A percentile compares a stretch with the other conserved stretches of the same genome.
These are phyloP conservation scores for Cephus pygmeus DNA, from an alignment of 2,888 invertebrate species.

Conservation along the genomic window DNA sequence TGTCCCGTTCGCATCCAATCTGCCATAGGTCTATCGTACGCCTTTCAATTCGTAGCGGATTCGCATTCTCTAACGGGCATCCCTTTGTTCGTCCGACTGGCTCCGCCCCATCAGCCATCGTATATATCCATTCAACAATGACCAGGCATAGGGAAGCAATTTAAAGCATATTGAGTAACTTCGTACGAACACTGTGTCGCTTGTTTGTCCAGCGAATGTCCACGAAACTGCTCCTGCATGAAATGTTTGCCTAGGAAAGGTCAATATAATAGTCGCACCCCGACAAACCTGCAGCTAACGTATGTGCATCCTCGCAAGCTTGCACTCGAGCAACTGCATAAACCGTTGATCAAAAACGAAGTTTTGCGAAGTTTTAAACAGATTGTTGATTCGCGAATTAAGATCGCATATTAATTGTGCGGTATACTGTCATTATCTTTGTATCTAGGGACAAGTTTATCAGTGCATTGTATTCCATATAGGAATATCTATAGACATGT, in stretches of 20 bases:
- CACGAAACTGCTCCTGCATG: constrained; percentile 20
- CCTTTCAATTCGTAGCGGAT: not conserved
- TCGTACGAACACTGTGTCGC: constrained; percentile 16
- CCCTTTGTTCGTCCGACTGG: not conserved
- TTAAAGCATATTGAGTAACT: constrained; percentile 32
- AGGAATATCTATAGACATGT: too few relatives aligned
- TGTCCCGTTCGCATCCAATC: not conserved
- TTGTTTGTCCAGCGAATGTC: constrained; percentile 29
- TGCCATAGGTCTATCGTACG: not conserved
- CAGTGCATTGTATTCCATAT: too few relatives aligned
- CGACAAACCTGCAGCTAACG: not conserved
- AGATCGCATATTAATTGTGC: not conserved
- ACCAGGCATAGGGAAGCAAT: constrained; percentile 18
- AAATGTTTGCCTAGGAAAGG: constrained; percentile 29
- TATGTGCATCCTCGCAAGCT: not conserved
- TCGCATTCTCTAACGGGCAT: not conserved
- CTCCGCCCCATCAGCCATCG: not conserved
- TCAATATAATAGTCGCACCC: constrained; percentile 31
- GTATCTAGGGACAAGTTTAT: too few relatives aligned
- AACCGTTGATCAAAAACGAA: not conserved
- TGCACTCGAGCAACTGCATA: not conserved
- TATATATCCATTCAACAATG: not conserved
- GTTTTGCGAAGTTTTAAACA: not conserved
- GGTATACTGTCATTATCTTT: too few relatives aligned
- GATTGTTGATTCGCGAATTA: not conserved